Percentiles rank a stretch among this genome's conserved stretches.
Conservation (phyloP, 2,888 invertebrate species). For the Vandiemenella viatica region DNA sequence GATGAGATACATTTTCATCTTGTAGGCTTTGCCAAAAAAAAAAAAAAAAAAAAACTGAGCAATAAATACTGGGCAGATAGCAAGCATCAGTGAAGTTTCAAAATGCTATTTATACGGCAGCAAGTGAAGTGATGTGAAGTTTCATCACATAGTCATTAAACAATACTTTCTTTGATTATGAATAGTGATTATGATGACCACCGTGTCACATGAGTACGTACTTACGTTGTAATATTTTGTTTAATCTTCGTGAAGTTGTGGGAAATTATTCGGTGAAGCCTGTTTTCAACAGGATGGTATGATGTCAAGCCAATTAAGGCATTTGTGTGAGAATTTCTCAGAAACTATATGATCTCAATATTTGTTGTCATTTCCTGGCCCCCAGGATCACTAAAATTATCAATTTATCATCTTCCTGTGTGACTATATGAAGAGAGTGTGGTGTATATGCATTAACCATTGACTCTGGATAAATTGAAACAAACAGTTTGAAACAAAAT, state of each 20-base stretch:
- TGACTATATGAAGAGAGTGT: neutral
- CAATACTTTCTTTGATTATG: neutral
- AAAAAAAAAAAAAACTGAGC: too few relatives aligned
- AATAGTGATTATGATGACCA: too few relatives aligned
- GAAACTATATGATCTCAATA: neutral
- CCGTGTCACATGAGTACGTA: too few relatives aligned
- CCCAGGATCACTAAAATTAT: neutral
- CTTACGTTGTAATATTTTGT: too few relatives aligned
- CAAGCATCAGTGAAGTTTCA: neutral
- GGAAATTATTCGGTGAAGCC: too few relatives aligned
- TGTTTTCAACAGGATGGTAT: neutral
- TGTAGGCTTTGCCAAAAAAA: constrained; percentile 25
- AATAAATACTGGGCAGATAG: too few relatives aligned
- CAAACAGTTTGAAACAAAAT: neutral
- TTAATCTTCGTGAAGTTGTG: too few relatives aligned
- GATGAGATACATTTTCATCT: constrained; percentile 22
- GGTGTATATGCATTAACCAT: neutral
- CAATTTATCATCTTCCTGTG: neutral
- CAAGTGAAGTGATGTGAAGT: neutral
- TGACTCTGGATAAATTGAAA: neutral
- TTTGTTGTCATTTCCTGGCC: neutral
- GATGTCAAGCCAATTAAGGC: neutral
- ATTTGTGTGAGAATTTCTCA: neutral
- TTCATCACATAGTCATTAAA: neutral
- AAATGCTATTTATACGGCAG: neutral